Evolutionary conservation across 1,140 invertebrate genomes (phyloP), one percentile per base, ranked within the genome.

Genomic region (Polypedilum vanderplanki): DNA sequence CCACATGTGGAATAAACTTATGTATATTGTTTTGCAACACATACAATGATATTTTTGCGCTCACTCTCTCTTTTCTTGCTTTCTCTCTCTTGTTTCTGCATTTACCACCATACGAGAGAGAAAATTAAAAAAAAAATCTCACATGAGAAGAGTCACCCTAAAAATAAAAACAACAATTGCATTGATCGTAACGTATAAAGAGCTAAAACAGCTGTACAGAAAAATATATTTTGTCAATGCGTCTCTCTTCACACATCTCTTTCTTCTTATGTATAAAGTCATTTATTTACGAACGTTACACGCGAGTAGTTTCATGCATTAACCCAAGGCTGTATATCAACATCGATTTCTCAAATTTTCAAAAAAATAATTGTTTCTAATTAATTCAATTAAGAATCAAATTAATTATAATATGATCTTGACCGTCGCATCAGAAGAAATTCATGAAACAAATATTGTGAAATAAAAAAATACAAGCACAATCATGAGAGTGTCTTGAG

Each of bases 271-370:
- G 8, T 57, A 57, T n/a, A 3, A 57, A 12, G 15, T 57, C 46
- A 57, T 57, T 57, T n/a, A 57, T 57, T n/a, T 57, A 57, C n/a
- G 46, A 57, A 57, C 46, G 46, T 57, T 57, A 57, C 46, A 57
- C 46, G n/a, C n/a, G 24, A 33, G 24, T 33, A 33, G 1, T 46
- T n/a, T 57, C 46, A n/a, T 15, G 46, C 7, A 1, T 10, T 57
- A 12, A n/a, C n/a, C 15, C 46, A 15, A 57, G 46, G 46, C 46
- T 57, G 15, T 4, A 46, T 57, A 57, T n/a, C 12, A 57, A 57
- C 46, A 57, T n/a, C 12, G 4, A 57, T 57, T 33, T 33, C 24
- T 33, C 5, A 33, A 33, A 33, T 33, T 33, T 33, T 57, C 1
- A 57, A 4, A 33, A n/a, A 57, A 57, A 57, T n/a, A 57, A 57